phyloP scores from a whole-genome alignment of 1,140 invertebrate genomes.

The Trigoniulus corallinus region DNA sequence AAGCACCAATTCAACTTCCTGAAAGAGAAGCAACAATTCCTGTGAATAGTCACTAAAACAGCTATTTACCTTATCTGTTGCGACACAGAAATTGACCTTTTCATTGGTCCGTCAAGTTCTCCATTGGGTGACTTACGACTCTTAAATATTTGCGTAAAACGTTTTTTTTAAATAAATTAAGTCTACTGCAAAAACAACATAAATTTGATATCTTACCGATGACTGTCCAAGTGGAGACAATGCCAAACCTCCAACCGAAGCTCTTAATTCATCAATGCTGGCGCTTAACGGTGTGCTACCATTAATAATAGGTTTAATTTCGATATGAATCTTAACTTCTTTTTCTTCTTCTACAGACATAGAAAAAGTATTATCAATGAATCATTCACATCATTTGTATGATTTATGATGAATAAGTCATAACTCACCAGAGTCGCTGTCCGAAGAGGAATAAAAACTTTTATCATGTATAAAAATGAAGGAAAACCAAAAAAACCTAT shows the following conservation, averaged over 20 bases:
- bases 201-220: slow-evolving; percentile 17
- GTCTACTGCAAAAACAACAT: slow-evolving; percentile 14
- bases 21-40: no score
- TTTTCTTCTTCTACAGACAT: slow-evolving; percentile 47
- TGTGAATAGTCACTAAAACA: no score
- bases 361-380: slow-evolving; percentile 2
- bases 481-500: not conserved
- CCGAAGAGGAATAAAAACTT: slow-evolving; percentile 78
- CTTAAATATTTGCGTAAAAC: slow-evolving; percentile 15
- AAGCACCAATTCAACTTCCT: no score
- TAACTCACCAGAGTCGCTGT: slow-evolving; percentile 63
- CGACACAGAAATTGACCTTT: slow-evolving; percentile 57
- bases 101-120: slow-evolving; percentile 49
- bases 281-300: slow-evolving; percentile 71
- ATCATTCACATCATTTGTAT: slow-evolving; percentile 4
- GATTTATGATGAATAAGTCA: no score
- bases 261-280: slow-evolving; percentile 80
- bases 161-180: not conserved
- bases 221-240: slow-evolving; percentile 50
- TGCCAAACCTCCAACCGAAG: slow-evolving; percentile 79
- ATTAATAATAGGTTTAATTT: slow-evolving; percentile 86
- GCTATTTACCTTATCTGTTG: slow-evolving; percentile 46
- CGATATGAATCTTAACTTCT: slow-evolving; percentile 75
- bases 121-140: slow-evolving; percentile 23
- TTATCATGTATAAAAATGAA: slow-evolving; percentile 30